Base-by-base conservation (phyloP, 1,140 invertebrate species). In the Papilio dardanus region DNA sequence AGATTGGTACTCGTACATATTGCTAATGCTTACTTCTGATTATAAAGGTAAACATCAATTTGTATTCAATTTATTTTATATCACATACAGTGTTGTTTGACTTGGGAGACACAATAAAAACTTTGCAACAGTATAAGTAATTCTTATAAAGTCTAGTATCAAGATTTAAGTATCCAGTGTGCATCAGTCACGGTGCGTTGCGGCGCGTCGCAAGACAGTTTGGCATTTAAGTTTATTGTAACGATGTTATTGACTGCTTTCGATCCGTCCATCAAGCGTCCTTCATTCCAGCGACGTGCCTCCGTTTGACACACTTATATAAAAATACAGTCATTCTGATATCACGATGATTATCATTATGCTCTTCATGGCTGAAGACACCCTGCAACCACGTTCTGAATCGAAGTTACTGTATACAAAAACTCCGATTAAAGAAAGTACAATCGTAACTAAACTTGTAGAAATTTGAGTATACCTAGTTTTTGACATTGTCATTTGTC, bases 181-280 rank as follows among this genome's bases (percentile, higher is more conserved):
- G 68, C 54, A 77, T 65, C 74, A 81, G 86, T 87, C 81, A 88
- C 86, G 87, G 85, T 83, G 80, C 80, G 83, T 83, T 82, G 82
- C 81, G 81, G 76, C 80, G 82, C 82, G 81, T 78, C 80, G 82
- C 89, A 89, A 88, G 89, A 88, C 90, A 90, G 86, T 88, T 90
- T 86, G 88, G 88, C 87, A 90, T 93, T 90, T 87, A 89, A 82
- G 71, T 83, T 87, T 82, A 91, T 91, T 93, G 91, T 92, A 79
- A 81, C 77, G 82, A 88, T 87, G 86, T 90, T 91, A 90, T 91
- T 89, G 88, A 89, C 83, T 88, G 81, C 76, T 82, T 82, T 82
- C 83, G 83, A 83, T 80, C 86, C 83, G 80, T 86, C 88, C 83
- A 78, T 87, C 83, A 85, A 86, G 42, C 79, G 82, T 79, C 79